Evolutionary conservation across 1,140 invertebrate species (phyloP), one percentile per base, ranked within the genome.

Genomic region (Tetramorium simillimum): DNA sequence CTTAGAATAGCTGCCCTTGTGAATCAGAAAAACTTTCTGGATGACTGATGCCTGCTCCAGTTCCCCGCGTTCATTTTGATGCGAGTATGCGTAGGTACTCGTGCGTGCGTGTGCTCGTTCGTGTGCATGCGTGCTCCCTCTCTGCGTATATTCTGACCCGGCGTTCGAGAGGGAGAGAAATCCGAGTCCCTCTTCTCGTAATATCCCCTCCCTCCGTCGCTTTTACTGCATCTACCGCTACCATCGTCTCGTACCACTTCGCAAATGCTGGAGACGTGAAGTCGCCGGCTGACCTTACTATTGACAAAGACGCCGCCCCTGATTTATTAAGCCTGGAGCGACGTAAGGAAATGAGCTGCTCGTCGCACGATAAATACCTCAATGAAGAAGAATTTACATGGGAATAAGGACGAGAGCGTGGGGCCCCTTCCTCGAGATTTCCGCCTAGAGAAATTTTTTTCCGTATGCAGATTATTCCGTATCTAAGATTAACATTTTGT

Each of bases 241-340:
- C 75, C 76, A 37, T 60, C 60, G 10, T 33, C 62, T 91, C 69
- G 78, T 92, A 92, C 85, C 87, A 92, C 88, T 93, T 92, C 91
- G 89, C 92, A 92, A 92, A 91, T 86, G 81, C 28, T 88, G 86
- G 91, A 93, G 89, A 90, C 89, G 65, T 65, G 28, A 81, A 88
- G 89, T 90, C 90, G 87, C 84, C 84, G 63, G 63, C 85, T 91
- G 91, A 93, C 88, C 91, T 92, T 91, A 91, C 91, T 80, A 89
- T 90, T 91, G 90, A 91, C 88, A 91, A 88, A 88, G 88, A 86
- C 88, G 75, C 65, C 85, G 73, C 63, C 78, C 65, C 70, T 89
- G 89, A 90, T 92, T 91, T 92, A 92, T 91, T 84, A 86, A 90
- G 51, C 82, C 62, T 49, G 33, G 49, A 43, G 28, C 58, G 67